These are phyloP conservation scores for Himalopsyche tibetana DNA, from an alignment of 2,888 invertebrate species.

Conservation along the genomic window DNA sequence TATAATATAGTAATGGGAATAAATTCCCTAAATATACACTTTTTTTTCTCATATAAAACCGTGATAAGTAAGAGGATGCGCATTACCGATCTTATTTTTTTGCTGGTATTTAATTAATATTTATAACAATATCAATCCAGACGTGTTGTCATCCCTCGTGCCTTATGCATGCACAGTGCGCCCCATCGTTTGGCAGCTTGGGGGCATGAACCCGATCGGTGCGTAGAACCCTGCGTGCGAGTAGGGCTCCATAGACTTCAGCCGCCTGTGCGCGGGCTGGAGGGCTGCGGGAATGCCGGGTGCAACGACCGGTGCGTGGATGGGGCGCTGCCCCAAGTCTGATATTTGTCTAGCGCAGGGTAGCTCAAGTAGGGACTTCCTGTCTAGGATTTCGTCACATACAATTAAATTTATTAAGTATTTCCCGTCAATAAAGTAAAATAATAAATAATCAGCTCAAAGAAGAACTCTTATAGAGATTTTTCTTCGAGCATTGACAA, in stretches of 20 bases:
- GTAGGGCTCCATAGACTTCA: not conserved
- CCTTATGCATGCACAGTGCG: slow-evolving; percentile 17
- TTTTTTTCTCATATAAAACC: too few relatives aligned
- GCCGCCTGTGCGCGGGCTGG: slow-evolving; percentile 44
- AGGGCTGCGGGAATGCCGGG: slow-evolving; percentile 10
- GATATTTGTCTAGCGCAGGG: slow-evolving; percentile 60
- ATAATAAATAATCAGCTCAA: too few relatives aligned
- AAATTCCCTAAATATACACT: too few relatives aligned
- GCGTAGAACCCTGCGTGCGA: slow-evolving; percentile 34
- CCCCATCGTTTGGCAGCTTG: slow-evolving; percentile 44
- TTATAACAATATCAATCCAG: not conserved
- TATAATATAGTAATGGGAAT: too few relatives aligned
- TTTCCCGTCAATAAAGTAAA: too few relatives aligned
- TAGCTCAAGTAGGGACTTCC: slow-evolving; percentile 28
- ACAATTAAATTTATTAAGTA: not conserved
- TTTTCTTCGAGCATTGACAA: too few relatives aligned
- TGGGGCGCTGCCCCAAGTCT: slow-evolving; percentile 63
- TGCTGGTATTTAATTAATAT: too few relatives aligned
- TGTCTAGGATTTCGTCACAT: not conserved
- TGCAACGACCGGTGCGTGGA: slow-evolving; percentile 62
- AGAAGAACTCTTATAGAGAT: too few relatives aligned
- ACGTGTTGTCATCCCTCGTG: slow-evolving; percentile 45
- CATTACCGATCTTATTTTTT: too few relatives aligned
- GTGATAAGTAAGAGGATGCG: too few relatives aligned
- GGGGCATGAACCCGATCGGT: slow-evolving; percentile 38